A percentile compares a stretch with the other conserved stretches of the same genome.
phyloP scores from a whole-genome alignment of 2,888 invertebrate species.

The Hanleya hanleyi region DNA sequence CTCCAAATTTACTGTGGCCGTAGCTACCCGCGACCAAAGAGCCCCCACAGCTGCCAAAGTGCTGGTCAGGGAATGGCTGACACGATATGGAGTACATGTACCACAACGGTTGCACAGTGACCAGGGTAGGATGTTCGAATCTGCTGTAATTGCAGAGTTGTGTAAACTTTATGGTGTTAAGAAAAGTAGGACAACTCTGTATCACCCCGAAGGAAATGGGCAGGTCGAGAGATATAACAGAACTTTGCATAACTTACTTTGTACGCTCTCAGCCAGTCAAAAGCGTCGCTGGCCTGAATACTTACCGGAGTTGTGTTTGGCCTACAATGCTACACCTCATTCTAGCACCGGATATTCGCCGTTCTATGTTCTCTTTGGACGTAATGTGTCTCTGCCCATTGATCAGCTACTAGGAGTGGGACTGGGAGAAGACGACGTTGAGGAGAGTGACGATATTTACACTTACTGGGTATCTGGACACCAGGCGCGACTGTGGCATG shows the following conservation, averaged over 20 bases:
- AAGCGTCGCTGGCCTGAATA: conserved; percentile 27
- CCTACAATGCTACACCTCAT: conserved; percentile 16
- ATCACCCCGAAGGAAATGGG: conserved; percentile 26
- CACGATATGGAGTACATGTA: conserved; percentile 22
- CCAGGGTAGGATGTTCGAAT: conserved; percentile 24
- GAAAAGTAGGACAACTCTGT: conserved; percentile 22
- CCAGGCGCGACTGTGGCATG: conserved; percentile 9
- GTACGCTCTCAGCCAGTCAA: conserved; percentile 14
- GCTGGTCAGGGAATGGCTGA: conserved; percentile 26
- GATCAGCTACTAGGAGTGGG: not conserved
- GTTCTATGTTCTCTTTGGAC: conserved; percentile 2
- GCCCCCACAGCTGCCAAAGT: conserved; percentile 22
- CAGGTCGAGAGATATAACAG: conserved; percentile 26
- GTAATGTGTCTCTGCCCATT: not conserved
- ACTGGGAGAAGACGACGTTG: not conserved
- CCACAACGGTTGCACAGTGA: conserved; percentile 23
- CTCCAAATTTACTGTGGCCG: conserved; percentile 8
- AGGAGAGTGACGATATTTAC: not conserved
- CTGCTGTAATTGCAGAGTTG: conserved; percentile 9
- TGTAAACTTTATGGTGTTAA: conserved; percentile 23
- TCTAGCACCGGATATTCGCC: conserved; percentile 9
- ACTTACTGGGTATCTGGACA: conserved; percentile 11
- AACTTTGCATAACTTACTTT: conserved; percentile 23
- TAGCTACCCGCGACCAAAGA: conserved; percentile 24
- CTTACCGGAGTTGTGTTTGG: conserved; percentile 19